Percentiles rank a stretch among this genome's conserved stretches.
phyloP scores from a whole-genome alignment of 1,140 invertebrate genomes.

The fruit fly (Drosophila melanogaster) region DNA sequence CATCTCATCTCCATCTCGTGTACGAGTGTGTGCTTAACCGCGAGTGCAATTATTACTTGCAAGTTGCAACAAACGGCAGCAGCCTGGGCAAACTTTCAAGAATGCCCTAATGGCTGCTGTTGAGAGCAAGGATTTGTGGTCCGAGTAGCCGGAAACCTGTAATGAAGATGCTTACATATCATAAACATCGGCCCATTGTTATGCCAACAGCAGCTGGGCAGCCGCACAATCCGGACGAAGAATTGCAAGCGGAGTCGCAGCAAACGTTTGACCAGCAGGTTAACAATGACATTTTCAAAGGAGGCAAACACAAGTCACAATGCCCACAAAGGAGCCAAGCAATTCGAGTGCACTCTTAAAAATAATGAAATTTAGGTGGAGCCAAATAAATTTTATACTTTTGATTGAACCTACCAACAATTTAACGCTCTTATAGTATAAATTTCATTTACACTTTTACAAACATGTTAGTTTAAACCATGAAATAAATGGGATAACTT shows the following conservation, averaged over 20 bases:
- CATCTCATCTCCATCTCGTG: slow-evolving; percentile 15
- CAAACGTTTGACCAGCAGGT: slow-evolving; percentile 40
- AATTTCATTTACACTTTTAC: no score
- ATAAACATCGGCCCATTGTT: slow-evolving; percentile 45
- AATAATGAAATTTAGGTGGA: background rate
- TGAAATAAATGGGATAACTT: no score
- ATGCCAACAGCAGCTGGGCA: slow-evolving; percentile 18
- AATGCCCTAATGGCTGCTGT: slow-evolving; percentile 27
- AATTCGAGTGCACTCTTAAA: slow-evolving; percentile 4
- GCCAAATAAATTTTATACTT: no score
- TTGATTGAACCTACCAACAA: no score
- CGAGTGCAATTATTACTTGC: slow-evolving; percentile 71
- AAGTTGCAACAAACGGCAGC: slow-evolving; percentile 64
- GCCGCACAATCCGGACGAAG: slow-evolving; percentile 9
- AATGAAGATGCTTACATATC: slow-evolving; percentile 44
- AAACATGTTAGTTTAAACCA: no score
- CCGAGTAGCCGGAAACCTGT: slow-evolving; percentile 23
- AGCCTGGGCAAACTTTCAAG: slow-evolving; percentile 38
- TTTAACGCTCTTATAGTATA: no score
- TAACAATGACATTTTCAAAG: slow-evolving; percentile 38
- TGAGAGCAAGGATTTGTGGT: slow-evolving; percentile 26
- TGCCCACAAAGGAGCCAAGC: slow-evolving; percentile 23
- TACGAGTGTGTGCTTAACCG: slow-evolving; percentile 41
- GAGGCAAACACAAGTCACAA: slow-evolving; percentile 25
- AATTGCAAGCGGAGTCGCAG: slow-evolving; percentile 7